Evolutionary conservation across 2,888 invertebrate genomes (phyloP).

Genomic region (Archips crataeganus): DNA sequence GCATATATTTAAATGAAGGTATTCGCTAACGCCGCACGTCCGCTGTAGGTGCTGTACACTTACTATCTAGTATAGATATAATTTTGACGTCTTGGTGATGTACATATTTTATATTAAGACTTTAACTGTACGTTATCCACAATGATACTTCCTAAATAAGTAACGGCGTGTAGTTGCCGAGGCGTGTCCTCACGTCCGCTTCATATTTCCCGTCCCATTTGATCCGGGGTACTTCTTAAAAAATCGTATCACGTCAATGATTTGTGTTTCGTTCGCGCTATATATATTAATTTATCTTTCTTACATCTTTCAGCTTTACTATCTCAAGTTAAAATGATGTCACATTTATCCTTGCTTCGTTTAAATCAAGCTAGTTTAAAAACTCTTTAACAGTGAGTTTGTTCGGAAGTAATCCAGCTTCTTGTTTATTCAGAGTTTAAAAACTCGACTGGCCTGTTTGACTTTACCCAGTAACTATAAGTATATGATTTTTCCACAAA

Average conservation of each 20-base stretch:
- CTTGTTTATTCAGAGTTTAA: not conserved
- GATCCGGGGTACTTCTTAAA: not conserved
- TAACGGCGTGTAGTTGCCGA: not conserved
- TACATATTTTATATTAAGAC: no score
- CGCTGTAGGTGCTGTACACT: no score
- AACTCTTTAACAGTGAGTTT: no score
- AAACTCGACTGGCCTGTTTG: no score
- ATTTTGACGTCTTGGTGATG: no score
- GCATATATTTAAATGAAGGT: constrained; percentile 3
- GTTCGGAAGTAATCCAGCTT: no score
- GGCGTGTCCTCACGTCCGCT: not conserved
- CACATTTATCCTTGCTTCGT: not conserved
- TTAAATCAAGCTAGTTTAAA: not conserved
- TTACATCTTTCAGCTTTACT: not conserved
- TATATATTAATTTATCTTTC: not conserved
- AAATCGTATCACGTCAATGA: not conserved
- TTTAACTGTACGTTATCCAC: no score
- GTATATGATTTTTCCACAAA: no score
- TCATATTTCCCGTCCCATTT: constrained; percentile 2
- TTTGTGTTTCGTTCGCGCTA: not conserved
- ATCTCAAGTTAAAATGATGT: no score
- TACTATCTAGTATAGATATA: not conserved
- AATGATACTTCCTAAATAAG: no score
- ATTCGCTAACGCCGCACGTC: not conserved
- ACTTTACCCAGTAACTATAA: no score